These are phyloP conservation scores for Zapus hudsonius DNA, from an alignment of 2,113 vertebrate species.

Conservation along the genomic window DNA sequence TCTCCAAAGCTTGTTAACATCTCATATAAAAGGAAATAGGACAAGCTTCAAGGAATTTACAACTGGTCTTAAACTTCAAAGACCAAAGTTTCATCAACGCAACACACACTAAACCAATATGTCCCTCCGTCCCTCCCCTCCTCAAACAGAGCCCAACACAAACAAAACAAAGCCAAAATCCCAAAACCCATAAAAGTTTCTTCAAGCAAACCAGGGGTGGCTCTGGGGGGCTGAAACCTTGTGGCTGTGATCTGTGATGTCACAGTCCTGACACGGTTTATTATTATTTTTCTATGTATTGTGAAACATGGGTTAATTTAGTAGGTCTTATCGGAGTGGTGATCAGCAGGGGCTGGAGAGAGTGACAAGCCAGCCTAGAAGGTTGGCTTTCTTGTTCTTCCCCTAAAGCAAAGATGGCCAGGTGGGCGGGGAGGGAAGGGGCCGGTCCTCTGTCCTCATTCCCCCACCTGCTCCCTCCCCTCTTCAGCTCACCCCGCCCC, in stretches of 20 bases:
- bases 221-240: conserved; percentile 21
- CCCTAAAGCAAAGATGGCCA: conserved; percentile 14
- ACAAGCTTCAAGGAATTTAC: conserved; percentile 90
- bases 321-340: conserved; percentile 71
- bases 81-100: conserved; percentile 77
- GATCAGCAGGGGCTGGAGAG: conserved; percentile 70
- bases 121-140: background rate
- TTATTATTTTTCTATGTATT: conserved; percentile 17
- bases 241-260: background rate
- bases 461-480: background rate
- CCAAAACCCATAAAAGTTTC: conserved; percentile 70
- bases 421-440: conserved; percentile 42
- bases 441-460: background rate
- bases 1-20: conserved; percentile 91
- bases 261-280: conserved; percentile 62
- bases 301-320: conserved; percentile 71
- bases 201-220: conserved; percentile 24
- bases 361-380: background rate
- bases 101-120: conserved; percentile 29
- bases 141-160: background rate
- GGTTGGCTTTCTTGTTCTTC: conserved; percentile 52
- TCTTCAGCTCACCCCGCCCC: background rate
- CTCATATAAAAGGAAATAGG: conserved; percentile 89
- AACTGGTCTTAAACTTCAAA: conserved; percentile 91
- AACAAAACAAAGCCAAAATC: conserved; percentile 55